A percentile compares a stretch with the other conserved stretches of the same genome.
These are phyloP conservation scores for Zaprionus inermis DNA, from an alignment of 1,140 invertebrate genomes.

Conservation along the genomic window DNA sequence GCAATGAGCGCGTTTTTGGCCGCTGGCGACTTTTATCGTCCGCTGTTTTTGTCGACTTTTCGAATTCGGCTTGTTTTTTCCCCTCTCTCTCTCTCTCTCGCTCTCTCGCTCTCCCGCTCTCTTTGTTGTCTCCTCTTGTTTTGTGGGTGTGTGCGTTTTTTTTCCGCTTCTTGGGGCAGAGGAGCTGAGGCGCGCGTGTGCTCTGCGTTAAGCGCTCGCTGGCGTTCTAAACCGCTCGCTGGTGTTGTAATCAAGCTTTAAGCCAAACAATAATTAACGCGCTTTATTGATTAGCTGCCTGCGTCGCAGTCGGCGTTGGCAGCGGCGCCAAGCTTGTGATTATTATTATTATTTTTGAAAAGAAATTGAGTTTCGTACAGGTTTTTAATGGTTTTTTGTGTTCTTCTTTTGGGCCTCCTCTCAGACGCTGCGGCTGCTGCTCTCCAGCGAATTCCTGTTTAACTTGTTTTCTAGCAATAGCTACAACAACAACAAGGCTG, in stretches of 20 bases:
- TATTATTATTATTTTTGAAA: slow-evolving; percentile 33
- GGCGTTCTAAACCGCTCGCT: slow-evolving; percentile 67
- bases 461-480: slow-evolving; percentile 58
- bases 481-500: slow-evolving; percentile 14
- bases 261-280: slow-evolving; percentile 81
- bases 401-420: slow-evolving; percentile 7
- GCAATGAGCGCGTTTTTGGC: slow-evolving; percentile 79
- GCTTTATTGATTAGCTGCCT: slow-evolving; percentile 59
- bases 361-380: slow-evolving; percentile 56
- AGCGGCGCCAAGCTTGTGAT: slow-evolving; percentile 8
- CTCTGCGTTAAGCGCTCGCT: slow-evolving; percentile 58
- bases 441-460: slow-evolving; percentile 44
- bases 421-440: not conserved
- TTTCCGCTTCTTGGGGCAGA: not conserved
- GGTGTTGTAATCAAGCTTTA: slow-evolving; percentile 76
- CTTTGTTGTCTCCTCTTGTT: slow-evolving; percentile 17
- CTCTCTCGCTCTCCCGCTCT: slow-evolving; percentile 17
- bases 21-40: slow-evolving; percentile 76
- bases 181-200: slow-evolving; percentile 39
- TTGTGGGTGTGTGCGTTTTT: slow-evolving; percentile 10
- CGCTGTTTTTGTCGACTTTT: slow-evolving; percentile 48
- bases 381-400: slow-evolving; percentile 31
- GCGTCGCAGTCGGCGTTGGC: not conserved
- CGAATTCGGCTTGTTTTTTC: slow-evolving; percentile 20
- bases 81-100: slow-evolving; percentile 12